These are phyloP conservation scores for Palythoa grandiflora DNA, from an alignment of 92 coral and sea anemone genomes.

Conservation along the genomic window DNA sequence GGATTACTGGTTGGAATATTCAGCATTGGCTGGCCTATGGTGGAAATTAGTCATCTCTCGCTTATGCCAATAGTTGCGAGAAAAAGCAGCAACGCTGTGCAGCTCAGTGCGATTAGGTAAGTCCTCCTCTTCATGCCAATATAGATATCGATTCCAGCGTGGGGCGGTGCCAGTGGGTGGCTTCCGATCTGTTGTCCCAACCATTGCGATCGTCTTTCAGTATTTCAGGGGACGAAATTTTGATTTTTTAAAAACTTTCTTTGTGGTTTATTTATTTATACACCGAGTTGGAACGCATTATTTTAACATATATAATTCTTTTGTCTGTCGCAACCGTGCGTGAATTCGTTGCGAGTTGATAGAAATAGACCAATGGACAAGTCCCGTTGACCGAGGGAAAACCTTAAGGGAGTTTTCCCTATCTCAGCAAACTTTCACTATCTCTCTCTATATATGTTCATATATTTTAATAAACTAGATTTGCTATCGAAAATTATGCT, in stretches of 20 bases:
- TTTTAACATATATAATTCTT: too few species aligned
- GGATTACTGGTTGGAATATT: constrained; percentile 74
- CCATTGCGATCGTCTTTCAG: too few species aligned
- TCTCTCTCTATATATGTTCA: not conserved
- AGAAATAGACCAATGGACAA: constrained; percentile 14
- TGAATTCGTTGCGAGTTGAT: too few species aligned
- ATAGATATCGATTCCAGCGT: not conserved
- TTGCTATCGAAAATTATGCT: not conserved
- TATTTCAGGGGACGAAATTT: too few species aligned
- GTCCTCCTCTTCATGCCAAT: constrained; percentile 5
- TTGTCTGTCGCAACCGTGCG: too few species aligned
- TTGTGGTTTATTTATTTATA: too few species aligned
- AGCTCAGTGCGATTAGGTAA: constrained; percentile 87
- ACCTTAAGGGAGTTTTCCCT: constrained; percentile 30
- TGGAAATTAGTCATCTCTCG: constrained; percentile 90
- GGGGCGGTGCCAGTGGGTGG: too few species aligned
- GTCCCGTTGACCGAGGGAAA: not conserved
- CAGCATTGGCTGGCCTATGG: constrained; percentile 92
- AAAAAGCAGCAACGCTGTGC: constrained; percentile 73
- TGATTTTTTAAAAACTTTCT: too few species aligned
- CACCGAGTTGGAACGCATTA: too few species aligned
- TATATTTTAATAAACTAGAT: not conserved
- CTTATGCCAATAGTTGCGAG: constrained; percentile 86
- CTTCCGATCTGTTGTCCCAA: not conserved
- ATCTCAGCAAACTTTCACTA: not conserved